Conservation (phyloP, 2,888 invertebrate species). For the Vannuccia rotundouncinata region DNA sequence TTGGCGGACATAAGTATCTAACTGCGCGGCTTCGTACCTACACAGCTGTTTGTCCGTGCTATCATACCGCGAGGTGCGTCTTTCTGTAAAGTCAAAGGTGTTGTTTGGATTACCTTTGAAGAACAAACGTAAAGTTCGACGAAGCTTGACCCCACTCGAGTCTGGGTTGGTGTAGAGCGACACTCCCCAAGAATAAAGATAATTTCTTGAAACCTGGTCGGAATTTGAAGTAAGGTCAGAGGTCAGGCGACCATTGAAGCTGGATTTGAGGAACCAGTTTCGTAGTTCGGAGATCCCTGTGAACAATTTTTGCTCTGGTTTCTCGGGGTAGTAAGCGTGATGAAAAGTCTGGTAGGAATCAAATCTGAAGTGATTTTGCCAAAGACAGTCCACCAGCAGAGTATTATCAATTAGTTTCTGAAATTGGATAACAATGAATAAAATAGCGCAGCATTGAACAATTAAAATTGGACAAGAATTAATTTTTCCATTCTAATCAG, state of each 20-base stretch:
- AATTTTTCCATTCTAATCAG: too few species aligned
- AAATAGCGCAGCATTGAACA: too few species aligned
- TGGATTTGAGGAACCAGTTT: neutral
- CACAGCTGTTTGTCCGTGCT: neutral
- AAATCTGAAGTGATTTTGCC: constrained; percentile 1
- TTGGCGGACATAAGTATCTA: neutral
- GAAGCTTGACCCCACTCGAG: neutral
- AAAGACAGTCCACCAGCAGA: neutral
- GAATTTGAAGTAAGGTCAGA: too few species aligned
- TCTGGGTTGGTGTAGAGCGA: neutral
- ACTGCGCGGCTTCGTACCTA: neutral
- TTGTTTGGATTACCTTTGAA: neutral
- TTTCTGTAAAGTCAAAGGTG: neutral
- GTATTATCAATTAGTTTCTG: neutral
- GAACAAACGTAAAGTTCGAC: neutral
- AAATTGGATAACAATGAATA: neutral
- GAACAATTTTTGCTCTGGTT: neutral
- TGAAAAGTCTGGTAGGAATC: neutral
- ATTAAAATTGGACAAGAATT: too few species aligned
- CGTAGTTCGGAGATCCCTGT: neutral
- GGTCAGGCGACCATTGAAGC: neutral
- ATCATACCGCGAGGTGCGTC: neutral
- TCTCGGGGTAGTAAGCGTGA: constrained; percentile 11
- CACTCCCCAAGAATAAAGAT: neutral
- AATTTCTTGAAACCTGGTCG: neutral